Conservation (phyloP, 2,113 vertebrate species). For the Hystrix brachyura region DNA sequence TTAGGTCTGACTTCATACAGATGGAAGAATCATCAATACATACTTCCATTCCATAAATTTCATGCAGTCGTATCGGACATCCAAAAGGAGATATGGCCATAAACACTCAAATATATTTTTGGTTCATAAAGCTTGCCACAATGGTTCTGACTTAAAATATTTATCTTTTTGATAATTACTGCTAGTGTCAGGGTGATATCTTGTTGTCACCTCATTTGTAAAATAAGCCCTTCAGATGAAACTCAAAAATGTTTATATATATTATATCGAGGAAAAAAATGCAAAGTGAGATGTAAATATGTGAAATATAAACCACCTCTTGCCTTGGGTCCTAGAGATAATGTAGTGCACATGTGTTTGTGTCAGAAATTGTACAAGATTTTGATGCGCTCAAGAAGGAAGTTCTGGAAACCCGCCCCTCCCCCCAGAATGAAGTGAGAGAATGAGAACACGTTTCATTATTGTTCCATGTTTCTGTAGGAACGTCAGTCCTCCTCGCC, state of each 20-base stretch:
- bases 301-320: constrained; percentile 17
- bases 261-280: constrained; percentile 35
- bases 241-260: neutral
- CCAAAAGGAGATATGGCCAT: neutral
- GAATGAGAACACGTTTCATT: neutral
- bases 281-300: neutral
- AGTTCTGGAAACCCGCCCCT: neutral
- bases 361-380: neutral
- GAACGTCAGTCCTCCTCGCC: neutral
- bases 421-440: neutral
- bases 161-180: neutral
- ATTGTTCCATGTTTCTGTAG: neutral
- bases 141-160: neutral
- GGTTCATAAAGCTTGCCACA: constrained; percentile 22
- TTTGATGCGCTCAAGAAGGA: neutral
- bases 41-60: neutral
- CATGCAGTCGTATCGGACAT: neutral
- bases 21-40: neutral
- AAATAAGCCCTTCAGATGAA: constrained; percentile 49
- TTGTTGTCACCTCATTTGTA: neutral
- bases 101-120: constrained; percentile 41
- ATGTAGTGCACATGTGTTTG: neutral
- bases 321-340: neutral
- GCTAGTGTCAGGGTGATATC: neutral
- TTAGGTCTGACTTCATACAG: neutral